A percentile compares a stretch with the other conserved stretches of the same genome.
These are phyloP conservation scores for Tonatia bakeri DNA, from an alignment of 2,113 vertebrate genomes.

Conservation along the genomic window DNA sequence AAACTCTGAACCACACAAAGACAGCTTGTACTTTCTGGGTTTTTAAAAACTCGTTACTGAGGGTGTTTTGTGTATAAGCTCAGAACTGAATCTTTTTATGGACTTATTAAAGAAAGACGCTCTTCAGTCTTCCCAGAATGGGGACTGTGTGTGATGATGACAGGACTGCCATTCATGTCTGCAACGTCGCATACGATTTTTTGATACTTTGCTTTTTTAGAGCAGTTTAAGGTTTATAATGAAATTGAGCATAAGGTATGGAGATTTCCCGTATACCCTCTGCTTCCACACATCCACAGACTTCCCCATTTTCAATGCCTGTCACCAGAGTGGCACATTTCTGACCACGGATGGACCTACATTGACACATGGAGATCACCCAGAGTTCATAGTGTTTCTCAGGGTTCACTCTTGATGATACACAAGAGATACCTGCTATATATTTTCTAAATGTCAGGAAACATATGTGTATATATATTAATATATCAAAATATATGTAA, in stretches of 20 bases:
- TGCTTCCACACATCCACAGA: background rate
- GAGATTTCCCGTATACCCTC: background rate
- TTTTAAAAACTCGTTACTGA: background rate
- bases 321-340: background rate
- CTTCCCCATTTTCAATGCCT: background rate
- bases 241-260: background rate
- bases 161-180: background rate
- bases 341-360: background rate
- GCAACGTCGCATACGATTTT: too few species aligned
- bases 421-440: background rate
- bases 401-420: background rate
- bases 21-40: background rate
- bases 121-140: background rate
- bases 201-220: background rate
- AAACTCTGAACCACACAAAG: conserved; percentile 30
- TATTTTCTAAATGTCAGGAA: background rate
- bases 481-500: too few species aligned
- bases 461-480: background rate
- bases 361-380: too few species aligned
- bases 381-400: background rate
- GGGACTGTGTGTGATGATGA: background rate
- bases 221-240: background rate
- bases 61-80: background rate
- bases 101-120: background rate
- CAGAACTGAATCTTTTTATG: conserved; percentile 22